These are phyloP conservation scores for Parus major DNA, from an alignment of 2,113 vertebrate species.

Conservation along the genomic window DNA sequence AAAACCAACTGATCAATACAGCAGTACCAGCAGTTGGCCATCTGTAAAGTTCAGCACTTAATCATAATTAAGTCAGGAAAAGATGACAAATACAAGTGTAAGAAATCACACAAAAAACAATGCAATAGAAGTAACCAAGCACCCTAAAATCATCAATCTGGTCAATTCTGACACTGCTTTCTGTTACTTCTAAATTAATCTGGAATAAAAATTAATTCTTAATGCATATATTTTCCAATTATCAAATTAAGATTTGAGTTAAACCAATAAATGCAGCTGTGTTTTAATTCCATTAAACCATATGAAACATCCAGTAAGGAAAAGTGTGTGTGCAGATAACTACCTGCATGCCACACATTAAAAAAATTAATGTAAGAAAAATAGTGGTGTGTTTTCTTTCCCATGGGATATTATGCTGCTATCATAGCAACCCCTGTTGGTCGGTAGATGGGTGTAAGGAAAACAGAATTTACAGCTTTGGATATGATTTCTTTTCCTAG, in stretches of 20 bases:
- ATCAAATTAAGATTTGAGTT: slow-evolving; percentile 65
- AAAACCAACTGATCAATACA: slow-evolving; percentile 52
- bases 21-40: background rate
- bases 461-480: slow-evolving; percentile 34
- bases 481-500: slow-evolving; percentile 59
- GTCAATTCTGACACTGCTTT: background rate
- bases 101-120: slow-evolving; percentile 48
- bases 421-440: slow-evolving; percentile 2
- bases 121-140: slow-evolving; percentile 31
- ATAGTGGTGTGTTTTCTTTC: background rate
- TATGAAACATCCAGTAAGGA: slow-evolving; percentile 50
- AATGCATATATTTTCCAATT: slow-evolving; percentile 56
- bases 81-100: slow-evolving; percentile 22
- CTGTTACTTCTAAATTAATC: slow-evolving; percentile 50
- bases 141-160: background rate
- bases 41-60: slow-evolving; percentile 56
- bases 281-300: slow-evolving; percentile 33
- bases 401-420: slow-evolving; percentile 32
- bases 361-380: slow-evolving; percentile 47
- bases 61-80: slow-evolving; percentile 43
- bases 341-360: background rate
- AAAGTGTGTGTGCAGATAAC: background rate
- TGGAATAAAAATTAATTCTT: slow-evolving; percentile 63
- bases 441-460: slow-evolving; percentile 21
- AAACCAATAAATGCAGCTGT: slow-evolving; percentile 58